Evolutionary conservation across 1,140 invertebrate species (phyloP), one percentile per base, ranked within the genome.

Genomic region (Anagrus nilaparvatae): DNA sequence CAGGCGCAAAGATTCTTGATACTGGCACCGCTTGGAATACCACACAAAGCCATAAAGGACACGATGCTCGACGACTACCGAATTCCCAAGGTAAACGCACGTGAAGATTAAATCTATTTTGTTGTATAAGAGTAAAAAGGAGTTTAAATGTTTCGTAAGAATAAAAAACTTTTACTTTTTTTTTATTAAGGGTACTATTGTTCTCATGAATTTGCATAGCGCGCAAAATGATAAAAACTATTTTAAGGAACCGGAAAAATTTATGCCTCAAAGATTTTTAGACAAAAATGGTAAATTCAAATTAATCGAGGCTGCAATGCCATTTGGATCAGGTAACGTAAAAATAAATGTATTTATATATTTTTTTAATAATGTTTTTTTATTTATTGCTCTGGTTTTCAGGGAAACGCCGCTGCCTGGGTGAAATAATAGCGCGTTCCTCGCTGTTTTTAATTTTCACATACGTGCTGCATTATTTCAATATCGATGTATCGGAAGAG

Each of bases 231-330:
- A 87, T 49, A 48, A 63, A 29, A 50, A 58, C 3, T 65, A 76
- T 47, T 88, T 83, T 83, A 72, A 74, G 5, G 74, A 84, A 50
- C 82, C 84, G 1, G 54, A 76, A 23, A 48, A 55, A 42, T 89
- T 89, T 55, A 59, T 70, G 24, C 84, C 85, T 2, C 77, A 86
- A 52, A 60, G 85, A 50, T 87, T 87, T 60, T 56, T 82, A 12
- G 70, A 80, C 25, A 58, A 69, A 34, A 59, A 72, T 23, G 79
- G 78, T n/a, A 67, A 75, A 44, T 60, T 75, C 16, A 60, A 69
- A 29, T 67, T 70, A 23, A 71, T 76, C 28, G 75, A 77, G 43
- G 61, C 67, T 45, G 69, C 77, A n/a, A 69, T 81, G 41, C 75
- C 81, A 16, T 87, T 86, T 61, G 79, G 82, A 29, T 58, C 72